Conservation (phyloP, 2,797 vertebrate species). For the Ambastaia sidthimunki region DNA sequence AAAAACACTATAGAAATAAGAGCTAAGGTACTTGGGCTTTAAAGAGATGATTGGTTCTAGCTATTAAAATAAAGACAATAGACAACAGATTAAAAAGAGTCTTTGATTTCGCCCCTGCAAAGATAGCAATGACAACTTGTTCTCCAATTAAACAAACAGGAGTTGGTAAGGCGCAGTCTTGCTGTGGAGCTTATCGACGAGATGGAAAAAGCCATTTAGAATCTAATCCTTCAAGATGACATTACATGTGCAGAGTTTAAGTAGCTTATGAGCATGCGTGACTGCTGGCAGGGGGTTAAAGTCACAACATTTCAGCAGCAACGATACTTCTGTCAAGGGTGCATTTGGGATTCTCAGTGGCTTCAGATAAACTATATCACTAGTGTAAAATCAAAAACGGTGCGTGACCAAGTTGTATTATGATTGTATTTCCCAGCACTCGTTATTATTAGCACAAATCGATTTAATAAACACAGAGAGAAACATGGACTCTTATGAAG, state of each 20-base stretch:
- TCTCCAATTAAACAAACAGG: conserved; percentile 67
- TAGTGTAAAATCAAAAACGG: conserved; percentile 49
- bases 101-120: conserved; percentile 52
- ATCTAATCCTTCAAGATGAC: conserved; percentile 82
- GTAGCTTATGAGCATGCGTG: conserved; percentile 77
- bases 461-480: not conserved
- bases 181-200: conserved; percentile 68
- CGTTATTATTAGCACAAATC: not conserved
- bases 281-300: conserved; percentile 70
- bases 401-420: not conserved
- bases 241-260: conserved; percentile 79
- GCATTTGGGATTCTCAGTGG: conserved; percentile 55
- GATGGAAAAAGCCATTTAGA: conserved; percentile 76
- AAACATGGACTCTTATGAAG: not conserved
- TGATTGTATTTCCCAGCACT: not conserved
- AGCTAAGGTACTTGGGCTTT: conserved; percentile 3
- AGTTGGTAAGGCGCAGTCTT: conserved; percentile 70
- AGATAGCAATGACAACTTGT: conserved; percentile 44
- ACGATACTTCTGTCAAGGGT: conserved; percentile 68
- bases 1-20: conserved; percentile 8
- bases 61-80: conserved; percentile 32
- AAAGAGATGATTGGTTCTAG: conserved; percentile 9
- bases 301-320: conserved; percentile 68
- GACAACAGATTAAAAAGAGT: conserved; percentile 32
- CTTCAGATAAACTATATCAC: conserved; percentile 33